Base-by-base conservation (phyloP, 2,888 invertebrate species). In the Aphidius colemani region DNA sequence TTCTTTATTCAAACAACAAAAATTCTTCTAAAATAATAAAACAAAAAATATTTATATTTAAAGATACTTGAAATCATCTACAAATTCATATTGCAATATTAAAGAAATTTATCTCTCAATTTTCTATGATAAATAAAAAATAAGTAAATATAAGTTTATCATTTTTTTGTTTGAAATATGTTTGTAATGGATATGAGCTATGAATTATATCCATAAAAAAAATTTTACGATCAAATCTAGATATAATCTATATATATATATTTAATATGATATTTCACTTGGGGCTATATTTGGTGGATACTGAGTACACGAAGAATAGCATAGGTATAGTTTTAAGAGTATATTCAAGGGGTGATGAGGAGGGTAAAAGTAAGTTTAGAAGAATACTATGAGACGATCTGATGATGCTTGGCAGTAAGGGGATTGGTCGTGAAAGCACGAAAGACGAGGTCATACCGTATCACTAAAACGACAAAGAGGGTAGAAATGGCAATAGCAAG, bases 261-360 rank as follows among this genome's bases (percentile, higher is more conserved):
- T 55, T 13, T 41, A 43, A 10, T 43, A 10, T 11, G 8, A 10
- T 43, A 7, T 10, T 49, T 49, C 7, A 49, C n/a, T 7, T 49
- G 49, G 11, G 13, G 30, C 30, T 69, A 71, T 71, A 72, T 73
- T 74, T 71, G 72, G 68, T 71, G 69, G 70, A 71, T 73, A 74
- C 71, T 70, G 71, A 70, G 70, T 77, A 75, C 74, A 75, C 30
- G 30, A 63, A 67, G 69, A 69, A 75, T 73, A 72, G 74, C 72
- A 76, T 70, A 70, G 76, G 75, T 79, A 77, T 75, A 78, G 77
- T 77, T 80, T 80, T 78, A 76, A 75, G 72, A 76, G 72, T 74
- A 77, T 75, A 78, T 77, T 76, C 72, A 59, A 53, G 66, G 48
- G 61, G 57, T 48, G 53, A 49, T 53, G 65, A 55, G 59, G 57